Evolutionary conservation across 2,797 vertebrate species (phyloP), one percentile per base, ranked within the genome.

Genomic region (Hyperoplus immaculatus): DNA sequence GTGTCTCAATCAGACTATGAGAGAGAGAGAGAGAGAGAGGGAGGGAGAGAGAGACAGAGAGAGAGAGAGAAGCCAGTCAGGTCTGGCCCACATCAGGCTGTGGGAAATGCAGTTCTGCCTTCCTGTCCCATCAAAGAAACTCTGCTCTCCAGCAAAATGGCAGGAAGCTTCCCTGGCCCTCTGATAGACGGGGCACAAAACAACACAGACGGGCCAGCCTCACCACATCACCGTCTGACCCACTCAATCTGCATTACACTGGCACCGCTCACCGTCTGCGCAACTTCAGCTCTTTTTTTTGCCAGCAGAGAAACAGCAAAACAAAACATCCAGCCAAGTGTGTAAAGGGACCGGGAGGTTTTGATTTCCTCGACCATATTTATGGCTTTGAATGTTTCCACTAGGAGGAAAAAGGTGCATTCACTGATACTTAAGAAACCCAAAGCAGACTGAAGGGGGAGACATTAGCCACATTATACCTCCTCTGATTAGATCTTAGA

Each of bases 71-170:
- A 50, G 69, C 57, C 64, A 59, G 87, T 73, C 66, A 66, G 76
- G 70, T 78, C 77, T 83, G 62, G 80, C 66, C 81, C 77, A 82
- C 88, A 85, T 82, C 89, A 89, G 93, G 84, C 96, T 98, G 97
- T 98, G 97, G 97, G 98, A 98, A 98, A 97, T 96, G 96, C 95
- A 94, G 95, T 89, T 94, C 89, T 96, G 95, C 95, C 96, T 98
- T 99, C 98, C 97, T 98, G 97, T 97, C 96, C 96, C 97, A 97
- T 97, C 96, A 94, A 97, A 97, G 97, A 96, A 97, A 97, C 96
- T 95, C 95, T 95, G 95, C 95, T 95, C 95, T 94, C 95, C 94
- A 95, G 96, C 96, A 97, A 98, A 98, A 98, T 98, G 94, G 95
- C 96, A 97, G 98, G 98, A 99, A 98, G 95, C 93, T 92, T 96